Base-by-base conservation (phyloP, 2,797 vertebrate species). In the Garrulus glandarius region DNA sequence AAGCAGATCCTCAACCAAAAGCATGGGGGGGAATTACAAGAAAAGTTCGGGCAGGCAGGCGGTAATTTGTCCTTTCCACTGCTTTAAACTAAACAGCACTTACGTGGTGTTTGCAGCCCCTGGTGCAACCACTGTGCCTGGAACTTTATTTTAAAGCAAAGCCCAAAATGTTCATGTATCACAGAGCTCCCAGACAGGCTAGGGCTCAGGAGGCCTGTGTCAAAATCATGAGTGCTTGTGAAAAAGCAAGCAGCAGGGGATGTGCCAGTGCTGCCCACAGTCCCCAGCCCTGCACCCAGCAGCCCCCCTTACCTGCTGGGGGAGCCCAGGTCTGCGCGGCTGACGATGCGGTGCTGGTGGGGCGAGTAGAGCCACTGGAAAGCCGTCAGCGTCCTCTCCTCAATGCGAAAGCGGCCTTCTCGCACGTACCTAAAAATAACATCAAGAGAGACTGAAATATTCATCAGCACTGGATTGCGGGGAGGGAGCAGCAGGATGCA, bases 341-440 rank as follows among this genome's bases (percentile, higher is more conserved):
- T 97, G 88, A 98, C 79, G 4, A 98, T 98, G 91, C 95, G 97
- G 71, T 98, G 98, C 84, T 98, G 98, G 24, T 98, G 97, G 1
- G 98, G 98, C 0, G 97, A 98, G 82, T 98, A 96, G 32, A 98
- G 96, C 98, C 98, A 98, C 71, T 98, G 98, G 94, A 98, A 98
- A 14, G 98, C 98, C 0, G 97, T 97, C 92, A 98, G 95, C 0
- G 98, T 98, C 91, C 98, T 97, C 97, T 98, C 98, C 95, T 98
- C 98, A 0, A 98, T 96, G 60, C 97, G 97, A 71, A 98, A 98
- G 15, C 97, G 95, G 30, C 98, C 98, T 44, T 98, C 98, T 55
- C 96, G 93, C 84, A 98, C 95, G 0, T 98, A 98, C 98, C 98
- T 98, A 94, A 61, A 91, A 96, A 72, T 55, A 85, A 94, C 49